These are phyloP conservation scores for Thryonomys swinderianus DNA, from an alignment of 2,113 vertebrate genomes.

Conservation along the genomic window DNA sequence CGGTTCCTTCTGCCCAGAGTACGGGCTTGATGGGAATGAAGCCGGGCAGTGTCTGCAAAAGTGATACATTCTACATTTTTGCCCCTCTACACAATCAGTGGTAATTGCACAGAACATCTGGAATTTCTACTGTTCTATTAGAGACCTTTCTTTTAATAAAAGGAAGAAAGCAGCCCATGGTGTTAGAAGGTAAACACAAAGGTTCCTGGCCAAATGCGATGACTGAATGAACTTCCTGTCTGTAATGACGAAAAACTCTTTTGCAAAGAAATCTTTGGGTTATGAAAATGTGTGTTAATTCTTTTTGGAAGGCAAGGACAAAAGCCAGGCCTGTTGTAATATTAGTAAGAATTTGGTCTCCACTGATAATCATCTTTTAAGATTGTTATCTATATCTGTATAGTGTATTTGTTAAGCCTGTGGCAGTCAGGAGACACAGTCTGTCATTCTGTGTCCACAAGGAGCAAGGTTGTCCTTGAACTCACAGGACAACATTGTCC, in stretches of 20 bases:
- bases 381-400: neutral
- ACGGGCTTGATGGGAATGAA: neutral
- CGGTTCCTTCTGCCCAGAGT: conserved; percentile 8
- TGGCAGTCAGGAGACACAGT: neutral
- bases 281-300: neutral
- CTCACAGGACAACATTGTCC: neutral
- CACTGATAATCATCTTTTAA: neutral
- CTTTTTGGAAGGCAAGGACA: neutral
- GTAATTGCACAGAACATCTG: neutral
- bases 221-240: neutral
- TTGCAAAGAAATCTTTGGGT: conserved; percentile 18
- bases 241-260: neutral
- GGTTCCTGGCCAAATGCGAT: neutral
- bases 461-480: neutral
- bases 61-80: neutral
- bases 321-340: neutral
- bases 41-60: neutral
- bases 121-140: neutral
- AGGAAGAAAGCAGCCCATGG: conserved; percentile 69
- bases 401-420: conserved; percentile 25
- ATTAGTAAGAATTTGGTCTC: neutral
- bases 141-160: neutral
- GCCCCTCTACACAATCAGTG: neutral
- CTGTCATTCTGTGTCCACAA: neutral
- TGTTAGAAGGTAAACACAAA: conserved; percentile 19